Evolutionary conservation across 2,797 vertebrate genomes (phyloP).

Genomic region (Acomys russatus): DNA sequence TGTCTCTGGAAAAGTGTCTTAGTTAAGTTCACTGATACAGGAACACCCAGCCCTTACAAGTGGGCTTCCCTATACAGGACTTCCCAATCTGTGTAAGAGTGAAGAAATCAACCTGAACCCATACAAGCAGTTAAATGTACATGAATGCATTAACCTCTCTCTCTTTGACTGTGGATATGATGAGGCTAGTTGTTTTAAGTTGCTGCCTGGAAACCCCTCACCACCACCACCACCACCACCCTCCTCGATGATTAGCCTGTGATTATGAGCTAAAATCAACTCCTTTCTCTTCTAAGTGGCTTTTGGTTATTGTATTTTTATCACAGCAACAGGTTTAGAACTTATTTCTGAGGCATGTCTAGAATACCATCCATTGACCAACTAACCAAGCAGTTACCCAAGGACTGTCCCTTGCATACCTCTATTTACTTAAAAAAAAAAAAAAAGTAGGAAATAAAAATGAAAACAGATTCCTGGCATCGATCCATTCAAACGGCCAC

Average conservation of each 20-base stretch:
- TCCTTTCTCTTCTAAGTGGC: background rate
- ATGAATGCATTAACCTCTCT: background rate
- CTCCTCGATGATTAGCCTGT: background rate
- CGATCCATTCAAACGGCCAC: background rate
- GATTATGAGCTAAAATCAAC: background rate
- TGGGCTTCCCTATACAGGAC: background rate
- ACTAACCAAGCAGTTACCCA: background rate
- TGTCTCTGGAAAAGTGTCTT: background rate
- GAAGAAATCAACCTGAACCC: background rate
- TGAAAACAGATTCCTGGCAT: background rate
- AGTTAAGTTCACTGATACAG: background rate
- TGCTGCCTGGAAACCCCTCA: background rate
- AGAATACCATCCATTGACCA: background rate
- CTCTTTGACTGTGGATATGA: background rate
- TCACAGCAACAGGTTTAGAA: background rate
- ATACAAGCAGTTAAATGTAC: background rate
- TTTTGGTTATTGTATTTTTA: background rate
- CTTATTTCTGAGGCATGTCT: background rate
- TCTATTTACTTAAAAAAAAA: background rate
- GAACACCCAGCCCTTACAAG: background rate
- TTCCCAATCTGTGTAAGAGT: background rate
- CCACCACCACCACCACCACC: too few relatives aligned
- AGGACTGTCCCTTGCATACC: background rate
- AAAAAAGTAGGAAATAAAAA: slow-evolving; percentile 9
- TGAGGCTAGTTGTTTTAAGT: background rate